Base-by-base conservation (phyloP, 2,888 invertebrate genomes). In the Geophilus truncorum region DNA sequence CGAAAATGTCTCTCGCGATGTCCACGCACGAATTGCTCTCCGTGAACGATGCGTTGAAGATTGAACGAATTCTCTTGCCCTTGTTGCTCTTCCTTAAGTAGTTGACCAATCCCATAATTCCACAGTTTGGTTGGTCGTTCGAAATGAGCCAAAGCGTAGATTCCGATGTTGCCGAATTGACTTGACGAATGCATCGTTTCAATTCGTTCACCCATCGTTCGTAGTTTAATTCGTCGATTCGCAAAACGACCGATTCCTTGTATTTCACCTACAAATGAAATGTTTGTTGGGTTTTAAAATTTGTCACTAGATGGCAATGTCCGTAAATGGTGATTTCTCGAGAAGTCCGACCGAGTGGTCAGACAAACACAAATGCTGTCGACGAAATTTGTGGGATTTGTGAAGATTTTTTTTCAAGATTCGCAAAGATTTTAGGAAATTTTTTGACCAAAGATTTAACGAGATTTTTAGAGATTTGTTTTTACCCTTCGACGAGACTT, bases 91-190 rank as follows among this genome's bases (percentile, higher is more conserved):
- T 84, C 62, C 86, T 83, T 75, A 90, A 85, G 85, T 89, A 89
- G 81, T 89, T 93, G 85, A 93, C 92, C 86, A 98, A 90, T 77
- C 98, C 98, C 81, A 97, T 89, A 83, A 94, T 90, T n/a, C 98
- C 98, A 86, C 91, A 90, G 32, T 90, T 86, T 81, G 92, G 90
- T 84, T 92, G 91, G 75, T 92, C 91, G 85, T 92, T 90, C 81
- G 92, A 90, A 80, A 93, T 91, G 45, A 94, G 84, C 90, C 89
- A 89, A 45, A 90, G 84, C 76, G 87, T 87, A 81, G 87, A 85
- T 81, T 85, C 90, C 32, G 85, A 85, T 28, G 86, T 85, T 84
- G 92, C 91, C 4, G 84, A 82, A 28, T 87, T 86, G 91, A 78
- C 91, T 89, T 91, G 91, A 82, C 90, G 90, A 86, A 98, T 85